These are phyloP conservation scores for Solenopsis fugax DNA, from an alignment of 1,140 invertebrate genomes.

Conservation along the genomic window DNA sequence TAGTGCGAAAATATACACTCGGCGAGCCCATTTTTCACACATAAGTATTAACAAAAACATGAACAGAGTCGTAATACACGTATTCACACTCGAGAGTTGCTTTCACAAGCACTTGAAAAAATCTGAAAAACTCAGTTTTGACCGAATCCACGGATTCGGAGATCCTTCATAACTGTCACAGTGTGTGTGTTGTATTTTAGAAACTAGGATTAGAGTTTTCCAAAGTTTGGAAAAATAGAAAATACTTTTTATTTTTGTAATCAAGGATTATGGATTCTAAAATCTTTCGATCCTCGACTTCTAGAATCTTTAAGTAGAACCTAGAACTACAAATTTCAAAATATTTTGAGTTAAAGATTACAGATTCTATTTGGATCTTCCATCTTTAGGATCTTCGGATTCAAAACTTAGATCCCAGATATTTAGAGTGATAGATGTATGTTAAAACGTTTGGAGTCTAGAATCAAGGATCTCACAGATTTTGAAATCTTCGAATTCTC, in stretches of 20 bases:
- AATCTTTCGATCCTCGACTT: background rate
- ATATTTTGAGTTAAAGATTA: background rate
- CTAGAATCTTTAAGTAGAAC: background rate
- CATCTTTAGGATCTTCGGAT: background rate
- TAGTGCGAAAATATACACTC: slow-evolving; percentile 86
- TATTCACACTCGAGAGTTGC: slow-evolving; percentile 25
- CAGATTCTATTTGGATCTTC: background rate
- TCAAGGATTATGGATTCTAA: background rate
- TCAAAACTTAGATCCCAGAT: background rate
- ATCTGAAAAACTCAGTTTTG: background rate
- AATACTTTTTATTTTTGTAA: background rate
- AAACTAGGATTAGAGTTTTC: background rate
- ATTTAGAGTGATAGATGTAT: background rate
- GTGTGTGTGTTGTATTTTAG: background rate
- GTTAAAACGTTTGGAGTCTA: background rate
- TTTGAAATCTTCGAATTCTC: background rate
- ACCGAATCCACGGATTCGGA: background rate
- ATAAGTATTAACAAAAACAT: slow-evolving; percentile 71
- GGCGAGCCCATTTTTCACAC: slow-evolving; percentile 66
- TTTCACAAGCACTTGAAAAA: slow-evolving; percentile 17
- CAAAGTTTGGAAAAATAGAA: background rate
- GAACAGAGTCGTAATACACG: slow-evolving; percentile 36
- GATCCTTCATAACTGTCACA: background rate
- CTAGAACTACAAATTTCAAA: background rate
- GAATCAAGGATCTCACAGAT: background rate